Evolutionary conservation across 2,888 invertebrate genomes (phyloP), one percentile per base, ranked within the genome.

Genomic region (Agapostemon virescens): DNA sequence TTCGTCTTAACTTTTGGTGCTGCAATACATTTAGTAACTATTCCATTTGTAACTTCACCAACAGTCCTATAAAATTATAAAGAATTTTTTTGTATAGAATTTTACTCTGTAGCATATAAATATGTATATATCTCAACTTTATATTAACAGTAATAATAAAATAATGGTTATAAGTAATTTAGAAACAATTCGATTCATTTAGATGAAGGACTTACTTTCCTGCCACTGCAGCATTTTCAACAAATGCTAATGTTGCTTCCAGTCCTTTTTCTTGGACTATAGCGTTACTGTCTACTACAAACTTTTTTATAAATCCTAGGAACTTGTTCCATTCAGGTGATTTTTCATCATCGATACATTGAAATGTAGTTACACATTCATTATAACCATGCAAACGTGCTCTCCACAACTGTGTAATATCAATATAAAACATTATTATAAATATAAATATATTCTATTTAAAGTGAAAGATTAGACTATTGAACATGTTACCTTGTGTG

Each of bases 261-360:
- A 99, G 92, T 20, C 98, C 99, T 94, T 97, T 98, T 91, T 99
- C 99, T 92, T 98, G 98, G 1, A 98, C 98, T 81, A 97, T 95
- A 23, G 96, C 98, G 96, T 99, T 98, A 88, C 96, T 97, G 92
- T 99, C 99, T 0, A 95, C 94, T 0, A 98, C 98, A 95, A 99
- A 98, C 93, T 98, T 98, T 92, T 98, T 98, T 49, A 99, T 95
- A 66, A 98, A 93, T 13, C 97, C 97, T 17, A 97, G 93, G 93
- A 96, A 99, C 93, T 98, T 98, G 88, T 95, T 96, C 95, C 98
- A 99, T 92, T 98, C 98, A 0, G 97, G 96, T 55, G 98, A 97
- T 92, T 98, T 98, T 91, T 98, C 98, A 93, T 98, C 98, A 90
- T 96, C 97, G 86, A 97, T 96, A 90, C 96, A 96, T 84, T 96